Evolutionary conservation across 2,113 vertebrate species (phyloP).

Genomic region (Cettia cetti): DNA sequence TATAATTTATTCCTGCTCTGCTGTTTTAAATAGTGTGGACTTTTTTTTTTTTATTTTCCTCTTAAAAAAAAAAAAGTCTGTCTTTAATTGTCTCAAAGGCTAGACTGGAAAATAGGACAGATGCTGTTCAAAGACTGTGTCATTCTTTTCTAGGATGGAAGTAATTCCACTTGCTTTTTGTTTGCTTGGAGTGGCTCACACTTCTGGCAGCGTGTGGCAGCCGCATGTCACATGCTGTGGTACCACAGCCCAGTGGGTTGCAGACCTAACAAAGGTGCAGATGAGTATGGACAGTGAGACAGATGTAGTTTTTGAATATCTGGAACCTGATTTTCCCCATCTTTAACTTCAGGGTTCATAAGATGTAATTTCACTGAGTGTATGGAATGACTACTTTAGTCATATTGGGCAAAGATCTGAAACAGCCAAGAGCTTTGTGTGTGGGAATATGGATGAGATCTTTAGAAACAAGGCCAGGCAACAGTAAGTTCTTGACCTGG

Average conservation of each 20-base stretch:
- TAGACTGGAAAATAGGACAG: not conserved
- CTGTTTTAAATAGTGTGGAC: not conserved
- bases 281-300: not conserved
- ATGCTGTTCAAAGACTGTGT: not conserved
- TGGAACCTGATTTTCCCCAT: not conserved
- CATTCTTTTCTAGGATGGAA: not conserved
- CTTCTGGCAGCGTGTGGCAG: not conserved
- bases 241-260: not conserved
- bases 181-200: not conserved
- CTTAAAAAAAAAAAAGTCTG: not conserved
- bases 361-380: not conserved
- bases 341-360: not conserved
- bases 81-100: not conserved
- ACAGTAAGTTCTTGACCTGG: slow-evolving; percentile 36
- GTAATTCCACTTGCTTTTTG: not conserved
- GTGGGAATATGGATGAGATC: not conserved
- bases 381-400: not conserved
- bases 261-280: not conserved
- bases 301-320: not conserved
- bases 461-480: not conserved
- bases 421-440: not conserved
- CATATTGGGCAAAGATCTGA: not conserved
- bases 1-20: slow-evolving; percentile 7
- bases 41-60: not conserved
- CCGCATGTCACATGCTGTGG: not conserved